Percentiles rank a stretch among this genome's conserved stretches.
Conservation (phyloP, 2,113 vertebrate genomes). For the Burhinus oedicnemus region DNA sequence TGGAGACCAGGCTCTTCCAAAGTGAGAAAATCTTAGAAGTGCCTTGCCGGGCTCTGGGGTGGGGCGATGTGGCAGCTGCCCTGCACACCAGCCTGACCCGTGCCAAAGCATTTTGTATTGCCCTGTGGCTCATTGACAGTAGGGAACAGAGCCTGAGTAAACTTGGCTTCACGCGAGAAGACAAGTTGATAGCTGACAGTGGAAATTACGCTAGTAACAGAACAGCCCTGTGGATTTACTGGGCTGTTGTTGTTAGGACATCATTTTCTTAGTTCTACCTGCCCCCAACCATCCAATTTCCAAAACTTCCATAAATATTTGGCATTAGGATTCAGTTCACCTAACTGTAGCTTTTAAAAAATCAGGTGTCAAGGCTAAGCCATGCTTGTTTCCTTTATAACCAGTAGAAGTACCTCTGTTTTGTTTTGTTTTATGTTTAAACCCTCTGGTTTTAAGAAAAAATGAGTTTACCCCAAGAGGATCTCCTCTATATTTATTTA, state of each 20-base stretch:
- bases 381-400: neutral
- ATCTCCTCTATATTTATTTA: neutral
- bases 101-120: neutral
- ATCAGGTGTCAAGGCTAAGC: neutral
- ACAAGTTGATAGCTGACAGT: neutral
- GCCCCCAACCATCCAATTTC: neutral
- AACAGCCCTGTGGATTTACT: neutral
- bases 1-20: neutral
- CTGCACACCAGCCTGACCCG: neutral
- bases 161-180: neutral
- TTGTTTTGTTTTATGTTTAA: neutral
- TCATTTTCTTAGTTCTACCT: neutral
- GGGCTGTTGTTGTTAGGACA: neutral
- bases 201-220: neutral
- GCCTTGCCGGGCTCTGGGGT: neutral
- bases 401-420: fast-evolving
- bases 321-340: neutral
- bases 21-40: neutral
- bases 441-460: neutral
- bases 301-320: neutral
- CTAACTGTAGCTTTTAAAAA: neutral
- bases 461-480: neutral
- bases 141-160: neutral
- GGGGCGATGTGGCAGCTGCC: neutral
- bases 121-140: neutral